These are phyloP conservation scores for Pandion haliaetus DNA, from an alignment of 2,113 vertebrate genomes.

Conservation along the genomic window DNA sequence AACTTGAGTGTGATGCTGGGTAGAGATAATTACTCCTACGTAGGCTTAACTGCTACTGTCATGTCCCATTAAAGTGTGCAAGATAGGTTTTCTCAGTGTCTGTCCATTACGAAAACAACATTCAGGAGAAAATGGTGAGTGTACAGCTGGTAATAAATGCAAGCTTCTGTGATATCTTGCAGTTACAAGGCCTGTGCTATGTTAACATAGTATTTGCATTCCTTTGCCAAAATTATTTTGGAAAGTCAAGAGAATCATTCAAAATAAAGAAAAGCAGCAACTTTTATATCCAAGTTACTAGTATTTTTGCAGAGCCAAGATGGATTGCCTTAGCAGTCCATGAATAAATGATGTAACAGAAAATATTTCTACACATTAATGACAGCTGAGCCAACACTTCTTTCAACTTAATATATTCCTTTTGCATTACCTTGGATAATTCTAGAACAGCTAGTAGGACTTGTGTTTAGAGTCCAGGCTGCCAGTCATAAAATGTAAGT, in stretches of 20 bases:
- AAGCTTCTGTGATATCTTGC: background rate
- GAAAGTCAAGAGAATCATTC: background rate
- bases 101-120: background rate
- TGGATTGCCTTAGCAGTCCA: background rate
- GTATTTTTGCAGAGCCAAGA: background rate
- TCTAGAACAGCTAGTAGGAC: background rate
- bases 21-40: background rate
- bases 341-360: background rate
- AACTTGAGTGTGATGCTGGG: background rate
- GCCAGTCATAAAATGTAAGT: background rate
- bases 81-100: background rate
- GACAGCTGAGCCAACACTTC: background rate
- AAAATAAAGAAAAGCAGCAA: background rate
- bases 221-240: background rate
- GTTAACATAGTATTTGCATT: background rate
- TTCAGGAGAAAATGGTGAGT: background rate
- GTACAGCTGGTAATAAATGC: background rate
- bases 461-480: background rate
- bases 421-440: background rate
- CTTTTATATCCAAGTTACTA: background rate
- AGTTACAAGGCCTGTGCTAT: background rate
- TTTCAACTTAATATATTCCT: background rate
- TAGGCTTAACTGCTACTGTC: constrained; percentile 17
- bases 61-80: constrained; percentile 10
- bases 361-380: background rate